These are phyloP conservation scores for Heliothis virescens DNA, from an alignment of 1,140 invertebrate genomes.

Conservation along the genomic window DNA sequence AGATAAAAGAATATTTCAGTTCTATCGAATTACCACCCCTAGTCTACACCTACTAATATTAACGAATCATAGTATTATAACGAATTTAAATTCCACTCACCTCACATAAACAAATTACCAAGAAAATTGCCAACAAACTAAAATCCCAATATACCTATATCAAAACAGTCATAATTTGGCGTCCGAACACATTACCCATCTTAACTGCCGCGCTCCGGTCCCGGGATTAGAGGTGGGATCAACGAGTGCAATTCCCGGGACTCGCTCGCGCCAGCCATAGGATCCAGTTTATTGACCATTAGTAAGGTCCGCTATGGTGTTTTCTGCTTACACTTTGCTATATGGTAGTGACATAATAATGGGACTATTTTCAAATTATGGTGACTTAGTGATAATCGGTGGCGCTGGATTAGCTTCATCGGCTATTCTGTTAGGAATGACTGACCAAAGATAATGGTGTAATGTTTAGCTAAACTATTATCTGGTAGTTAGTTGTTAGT, in stretches of 20 bases:
- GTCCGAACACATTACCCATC: slow-evolving; percentile 46
- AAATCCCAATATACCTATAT: slow-evolving; percentile 35
- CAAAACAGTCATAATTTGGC: slow-evolving; percentile 48
- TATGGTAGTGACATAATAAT: slow-evolving; percentile 46
- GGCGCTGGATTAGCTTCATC: slow-evolving; percentile 5
- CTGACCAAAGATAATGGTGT: background rate
- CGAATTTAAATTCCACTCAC: too few relatives aligned
- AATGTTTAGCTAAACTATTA: background rate
- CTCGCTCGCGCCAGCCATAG: slow-evolving; percentile 56
- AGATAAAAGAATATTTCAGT: too few relatives aligned
- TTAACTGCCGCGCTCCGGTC: slow-evolving; percentile 50
- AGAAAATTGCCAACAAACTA: background rate
- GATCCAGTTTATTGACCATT: slow-evolving; percentile 67
- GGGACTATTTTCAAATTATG: slow-evolving; percentile 48
- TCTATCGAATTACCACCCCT: too few relatives aligned
- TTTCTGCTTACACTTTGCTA: slow-evolving; percentile 41
- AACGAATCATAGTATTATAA: too few relatives aligned
- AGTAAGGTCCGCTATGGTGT: slow-evolving; percentile 49
- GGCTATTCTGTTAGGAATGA: background rate
- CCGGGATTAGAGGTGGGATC: slow-evolving; percentile 64
- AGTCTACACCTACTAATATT: too few relatives aligned
- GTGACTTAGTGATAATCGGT: slow-evolving; percentile 34
- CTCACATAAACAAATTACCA: background rate
- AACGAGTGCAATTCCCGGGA: slow-evolving; percentile 56
- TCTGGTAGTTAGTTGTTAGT: too few relatives aligned